A percentile compares a stretch with the other conserved stretches of the same genome.
These are phyloP conservation scores for Callorhinus ursinus DNA, from an alignment of 2,113 vertebrate species.

Conservation along the genomic window DNA sequence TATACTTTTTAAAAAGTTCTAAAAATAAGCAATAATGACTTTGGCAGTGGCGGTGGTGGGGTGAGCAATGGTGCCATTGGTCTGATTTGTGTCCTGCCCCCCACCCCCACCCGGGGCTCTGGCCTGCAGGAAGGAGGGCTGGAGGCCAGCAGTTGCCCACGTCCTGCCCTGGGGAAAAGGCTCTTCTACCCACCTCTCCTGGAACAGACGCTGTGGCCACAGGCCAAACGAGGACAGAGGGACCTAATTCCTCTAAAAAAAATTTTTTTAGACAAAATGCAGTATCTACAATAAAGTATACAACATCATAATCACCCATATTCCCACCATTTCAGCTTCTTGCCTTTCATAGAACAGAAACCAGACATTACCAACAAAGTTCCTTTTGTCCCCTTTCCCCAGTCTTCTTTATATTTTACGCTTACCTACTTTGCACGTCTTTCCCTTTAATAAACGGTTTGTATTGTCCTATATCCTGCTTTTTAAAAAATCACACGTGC, in stretches of 20 bases:
- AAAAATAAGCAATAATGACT: background rate
- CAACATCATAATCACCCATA: background rate
- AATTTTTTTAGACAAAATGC: background rate
- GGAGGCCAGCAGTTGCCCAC: background rate
- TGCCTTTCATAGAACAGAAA: background rate
- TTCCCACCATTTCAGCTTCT: background rate
- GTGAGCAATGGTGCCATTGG: rapidly evolving
- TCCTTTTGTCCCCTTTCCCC: background rate
- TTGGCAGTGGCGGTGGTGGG: too few species aligned
- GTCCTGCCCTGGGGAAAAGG: background rate
- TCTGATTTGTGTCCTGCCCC: background rate
- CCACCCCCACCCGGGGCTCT: rapidly evolving
- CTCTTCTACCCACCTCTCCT: background rate
- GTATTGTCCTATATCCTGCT: background rate
- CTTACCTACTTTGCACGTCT: background rate
- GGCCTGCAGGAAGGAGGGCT: rapidly evolving
- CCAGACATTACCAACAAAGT: background rate
- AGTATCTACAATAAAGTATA: background rate
- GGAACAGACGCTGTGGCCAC: background rate
- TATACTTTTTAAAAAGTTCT: background rate
- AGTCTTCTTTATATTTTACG: background rate
- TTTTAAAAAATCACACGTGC: background rate
- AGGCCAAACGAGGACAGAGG: background rate
- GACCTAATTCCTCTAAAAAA: background rate
- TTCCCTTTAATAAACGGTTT: background rate